Evolutionary conservation across 2,888 invertebrate species (phyloP).

Genomic region (Strigamia transsilvanica): DNA sequence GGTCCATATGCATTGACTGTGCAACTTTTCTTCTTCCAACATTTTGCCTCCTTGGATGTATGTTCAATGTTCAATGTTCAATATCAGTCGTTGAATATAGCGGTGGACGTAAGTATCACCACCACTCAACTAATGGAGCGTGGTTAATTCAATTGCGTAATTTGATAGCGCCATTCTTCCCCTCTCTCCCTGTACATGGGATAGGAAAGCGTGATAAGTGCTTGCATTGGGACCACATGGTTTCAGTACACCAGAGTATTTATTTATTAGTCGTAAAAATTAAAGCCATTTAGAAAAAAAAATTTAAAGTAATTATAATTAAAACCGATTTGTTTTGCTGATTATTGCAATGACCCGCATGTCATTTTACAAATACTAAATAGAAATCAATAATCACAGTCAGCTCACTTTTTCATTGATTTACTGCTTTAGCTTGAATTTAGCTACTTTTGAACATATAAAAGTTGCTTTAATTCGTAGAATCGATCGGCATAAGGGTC

Average conservation of each 20-base stretch:
- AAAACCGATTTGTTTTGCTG: no score
- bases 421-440: slow-evolving; percentile 4
- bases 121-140: slow-evolving; percentile 40
- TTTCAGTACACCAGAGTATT: neutral
- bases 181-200: neutral
- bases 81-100: neutral
- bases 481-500: no score
- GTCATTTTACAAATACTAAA: slow-evolving; percentile 9
- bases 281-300: neutral
- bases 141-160: slow-evolving; percentile 41
- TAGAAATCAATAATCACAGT: slow-evolving; percentile 28
- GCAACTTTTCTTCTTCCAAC: neutral
- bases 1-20: neutral
- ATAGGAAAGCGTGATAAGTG: slow-evolving; percentile 1
- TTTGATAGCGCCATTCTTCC: slow-evolving; percentile 17
- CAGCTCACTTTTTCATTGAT: neutral
- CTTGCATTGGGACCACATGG: slow-evolving; percentile 10
- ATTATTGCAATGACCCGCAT: neutral
- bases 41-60: neutral
- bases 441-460: neutral
- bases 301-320: neutral
- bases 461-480: no score
- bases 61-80: neutral
- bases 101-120: neutral
- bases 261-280: neutral